These are phyloP conservation scores for Muraenolepis orangiensis DNA, from an alignment of 2,797 vertebrate genomes.

Conservation along the genomic window DNA sequence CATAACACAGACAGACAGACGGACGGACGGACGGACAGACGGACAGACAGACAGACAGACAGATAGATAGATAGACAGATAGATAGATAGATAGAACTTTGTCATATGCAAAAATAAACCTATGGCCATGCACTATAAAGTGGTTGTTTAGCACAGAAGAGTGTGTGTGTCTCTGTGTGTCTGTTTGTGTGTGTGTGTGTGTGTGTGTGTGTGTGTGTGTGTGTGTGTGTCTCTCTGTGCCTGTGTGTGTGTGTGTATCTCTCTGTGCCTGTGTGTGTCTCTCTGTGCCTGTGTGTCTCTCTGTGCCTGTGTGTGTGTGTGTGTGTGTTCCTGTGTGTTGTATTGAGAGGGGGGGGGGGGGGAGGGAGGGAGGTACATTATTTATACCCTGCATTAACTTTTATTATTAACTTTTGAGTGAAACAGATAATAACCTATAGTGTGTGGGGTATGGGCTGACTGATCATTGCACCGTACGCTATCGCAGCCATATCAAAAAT, in stretches of 20 bases:
- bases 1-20: no score
- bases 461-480: constrained; percentile 48
- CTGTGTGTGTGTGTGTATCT: neutral
- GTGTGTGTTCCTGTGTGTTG: neutral
- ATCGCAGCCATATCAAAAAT: constrained; percentile 41
- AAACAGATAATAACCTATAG: constrained; percentile 40
- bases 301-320: neutral
- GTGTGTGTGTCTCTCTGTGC: neutral
- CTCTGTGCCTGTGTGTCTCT: neutral
- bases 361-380: neutral
- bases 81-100: no score
- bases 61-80: no score
- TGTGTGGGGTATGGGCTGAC: constrained; percentile 36
- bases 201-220: neutral
- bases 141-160: no score
- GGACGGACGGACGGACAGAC: no score
- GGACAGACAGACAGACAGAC: no score
- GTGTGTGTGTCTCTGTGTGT: neutral
- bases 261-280: neutral
- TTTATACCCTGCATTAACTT: constrained; percentile 45
- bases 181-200: neutral
- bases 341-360: neutral
- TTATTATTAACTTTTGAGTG: constrained; percentile 52
- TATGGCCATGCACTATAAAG: no score
- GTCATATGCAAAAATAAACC: no score